A percentile compares a stretch with the other conserved stretches of the same genome.
These are phyloP conservation scores for Drosophila elegans DNA, from an alignment of 1,140 invertebrate species.

Conservation along the genomic window DNA sequence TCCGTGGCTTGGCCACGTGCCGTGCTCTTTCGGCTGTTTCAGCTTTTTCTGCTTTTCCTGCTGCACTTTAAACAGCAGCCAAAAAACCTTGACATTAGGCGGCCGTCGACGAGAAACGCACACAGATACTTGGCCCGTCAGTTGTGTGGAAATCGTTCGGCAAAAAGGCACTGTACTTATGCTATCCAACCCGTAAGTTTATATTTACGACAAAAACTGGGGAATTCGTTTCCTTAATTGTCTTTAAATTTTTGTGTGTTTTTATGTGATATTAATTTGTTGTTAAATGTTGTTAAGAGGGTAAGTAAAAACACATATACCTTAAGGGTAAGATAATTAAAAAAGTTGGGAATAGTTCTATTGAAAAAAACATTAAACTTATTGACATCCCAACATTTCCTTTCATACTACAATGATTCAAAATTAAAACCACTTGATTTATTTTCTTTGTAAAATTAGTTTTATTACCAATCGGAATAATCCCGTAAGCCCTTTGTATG, in stretches of 20 bases:
- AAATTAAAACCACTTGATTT: no score
- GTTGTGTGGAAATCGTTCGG: conserved; percentile 4
- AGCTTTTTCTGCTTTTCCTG: conserved; percentile 2
- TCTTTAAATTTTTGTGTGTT: no score
- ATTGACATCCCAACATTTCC: no score
- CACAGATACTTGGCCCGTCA: conserved; percentile 9
- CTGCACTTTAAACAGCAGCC: conserved; percentile 61
- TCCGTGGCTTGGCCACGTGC: conserved; percentile 39
- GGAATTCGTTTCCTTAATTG: no score
- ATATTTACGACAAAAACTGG: background rate
- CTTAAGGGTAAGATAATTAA: no score
- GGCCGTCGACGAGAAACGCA: conserved; percentile 5
- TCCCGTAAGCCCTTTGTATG: conserved; percentile 17
- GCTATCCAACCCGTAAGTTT: conserved; percentile 1
- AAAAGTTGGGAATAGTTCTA: no score
- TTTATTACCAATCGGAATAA: conserved; percentile 12
- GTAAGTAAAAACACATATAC: no score
- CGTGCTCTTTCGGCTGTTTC: conserved; percentile 15
- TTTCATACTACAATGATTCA: background rate
- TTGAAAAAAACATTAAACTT: no score
- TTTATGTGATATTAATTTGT: no score
- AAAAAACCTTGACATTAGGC: conserved; percentile 79
- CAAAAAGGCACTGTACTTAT: background rate
- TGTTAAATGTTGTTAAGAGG: no score
- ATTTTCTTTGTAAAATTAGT: background rate